Percentiles rank a stretch among this genome's conserved stretches.
Conservation (phyloP, 2,888 invertebrate species). For the Cybosia mesomella region DNA sequence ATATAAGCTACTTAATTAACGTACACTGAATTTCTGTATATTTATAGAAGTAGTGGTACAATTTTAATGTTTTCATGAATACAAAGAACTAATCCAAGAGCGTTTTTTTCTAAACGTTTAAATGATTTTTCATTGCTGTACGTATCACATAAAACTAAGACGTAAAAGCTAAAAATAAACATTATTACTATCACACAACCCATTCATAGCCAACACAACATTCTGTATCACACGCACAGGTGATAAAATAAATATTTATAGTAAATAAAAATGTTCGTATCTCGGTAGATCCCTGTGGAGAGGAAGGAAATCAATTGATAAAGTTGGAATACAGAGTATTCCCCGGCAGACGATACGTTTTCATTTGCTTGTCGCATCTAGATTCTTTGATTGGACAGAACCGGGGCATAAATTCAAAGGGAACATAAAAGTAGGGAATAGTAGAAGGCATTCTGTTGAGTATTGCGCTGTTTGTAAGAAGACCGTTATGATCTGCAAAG, state of each 20-base stretch:
- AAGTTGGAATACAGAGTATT: conserved; percentile 63
- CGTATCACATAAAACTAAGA: background rate
- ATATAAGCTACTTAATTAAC: no score
- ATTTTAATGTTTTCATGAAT: background rate
- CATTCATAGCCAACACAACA: conserved; percentile 14
- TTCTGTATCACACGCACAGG: conserved; percentile 33
- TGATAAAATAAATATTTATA: conserved; percentile 57
- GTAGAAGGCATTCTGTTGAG: conserved; percentile 33
- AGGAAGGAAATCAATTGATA: conserved; percentile 74
- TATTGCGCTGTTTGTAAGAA: conserved; percentile 7
- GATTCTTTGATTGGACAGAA: conserved; percentile 55
- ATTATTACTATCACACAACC: conserved; percentile 1
- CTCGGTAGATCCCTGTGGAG: conserved; percentile 54
- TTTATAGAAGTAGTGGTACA: no score
- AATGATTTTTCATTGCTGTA: background rate
- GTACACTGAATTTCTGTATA: no score
- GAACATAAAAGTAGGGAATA: conserved; percentile 31
- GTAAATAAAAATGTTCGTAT: conserved; percentile 57
- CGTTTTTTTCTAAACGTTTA: background rate
- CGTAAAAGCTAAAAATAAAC: background rate
- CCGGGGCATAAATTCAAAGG: conserved; percentile 49
- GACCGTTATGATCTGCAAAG: conserved; percentile 25
- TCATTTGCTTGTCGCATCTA: conserved; percentile 71
- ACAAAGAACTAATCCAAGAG: background rate
- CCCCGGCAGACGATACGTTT: conserved; percentile 69